Conservation (phyloP, 2,113 vertebrate species). For the Cololabis saira region DNA sequence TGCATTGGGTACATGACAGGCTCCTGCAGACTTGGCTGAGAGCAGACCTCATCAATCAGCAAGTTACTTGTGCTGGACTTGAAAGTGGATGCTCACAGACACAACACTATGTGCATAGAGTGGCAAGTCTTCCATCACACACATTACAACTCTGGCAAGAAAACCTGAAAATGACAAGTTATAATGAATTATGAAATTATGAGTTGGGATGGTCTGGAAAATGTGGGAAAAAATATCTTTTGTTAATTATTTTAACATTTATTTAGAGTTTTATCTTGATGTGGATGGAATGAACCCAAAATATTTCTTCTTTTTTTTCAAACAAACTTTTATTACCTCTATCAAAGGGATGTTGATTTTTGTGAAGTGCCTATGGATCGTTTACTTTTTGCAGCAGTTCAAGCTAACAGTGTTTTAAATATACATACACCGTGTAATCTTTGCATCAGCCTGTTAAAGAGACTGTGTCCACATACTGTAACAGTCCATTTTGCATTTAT, state of each 20-base stretch:
- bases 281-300: not conserved
- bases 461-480: no score
- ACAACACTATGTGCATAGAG: not conserved
- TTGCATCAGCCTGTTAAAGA: no score
- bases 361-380: no score
- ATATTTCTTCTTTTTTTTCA: not conserved
- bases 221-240: not conserved
- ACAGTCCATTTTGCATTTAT: no score
- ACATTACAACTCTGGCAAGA: not conserved
- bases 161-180: not conserved
- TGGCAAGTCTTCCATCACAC: not conserved
- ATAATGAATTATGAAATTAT: not conserved
- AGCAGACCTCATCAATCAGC: slow-evolving; percentile 12
- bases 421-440: no score
- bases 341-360: no score
- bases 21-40: slow-evolving; percentile 13
- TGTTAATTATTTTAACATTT: no score
- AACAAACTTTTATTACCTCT: not conserved
- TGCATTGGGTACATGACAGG: slow-evolving; percentile 17
- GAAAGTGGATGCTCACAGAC: not conserved
- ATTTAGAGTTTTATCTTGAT: no score
- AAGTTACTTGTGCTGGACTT: slow-evolving; percentile 13
- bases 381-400: no score
- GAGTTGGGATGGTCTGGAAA: not conserved
- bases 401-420: no score